Evolutionary conservation across 2,888 invertebrate species (phyloP).

Genomic region (Cheilosia scutellata): DNA sequence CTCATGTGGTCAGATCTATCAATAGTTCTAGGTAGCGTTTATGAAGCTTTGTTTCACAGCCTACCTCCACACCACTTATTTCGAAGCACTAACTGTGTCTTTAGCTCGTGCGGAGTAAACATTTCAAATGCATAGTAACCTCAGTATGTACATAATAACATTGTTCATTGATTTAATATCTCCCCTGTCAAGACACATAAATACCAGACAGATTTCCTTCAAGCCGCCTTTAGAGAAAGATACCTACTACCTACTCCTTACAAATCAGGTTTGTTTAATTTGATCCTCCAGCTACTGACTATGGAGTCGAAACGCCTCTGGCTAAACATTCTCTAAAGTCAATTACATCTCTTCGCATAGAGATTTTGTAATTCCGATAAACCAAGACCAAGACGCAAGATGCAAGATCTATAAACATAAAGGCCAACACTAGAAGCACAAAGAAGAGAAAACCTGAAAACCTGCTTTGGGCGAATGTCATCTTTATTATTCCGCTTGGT

Average conservation of each 20-base stretch:
- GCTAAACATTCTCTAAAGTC: constrained; percentile 47
- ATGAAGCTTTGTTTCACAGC: too few species aligned
- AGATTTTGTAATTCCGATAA: constrained; percentile 47
- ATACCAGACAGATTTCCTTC: not conserved
- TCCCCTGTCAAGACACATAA: not conserved
- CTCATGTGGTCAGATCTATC: too few species aligned
- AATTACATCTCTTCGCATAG: constrained; percentile 26
- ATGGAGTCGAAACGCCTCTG: constrained; percentile 20
- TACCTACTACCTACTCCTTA: not conserved
- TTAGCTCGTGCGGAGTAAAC: too few species aligned
- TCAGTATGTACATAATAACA: too few species aligned
- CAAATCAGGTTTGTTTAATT: not conserved
- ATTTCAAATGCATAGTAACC: too few species aligned
- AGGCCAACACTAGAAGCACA: constrained; percentile 8
- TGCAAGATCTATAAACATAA: not conserved
- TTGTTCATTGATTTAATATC: not conserved
- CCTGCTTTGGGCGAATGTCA: constrained; percentile 21
- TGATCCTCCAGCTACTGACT: constrained; percentile 5
- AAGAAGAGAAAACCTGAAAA: constrained; percentile 14
- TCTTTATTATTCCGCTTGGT: constrained; percentile 49
- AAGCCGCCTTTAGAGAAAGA: not conserved
- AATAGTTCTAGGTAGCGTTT: too few species aligned
- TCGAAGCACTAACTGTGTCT: too few species aligned
- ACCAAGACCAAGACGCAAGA: not conserved
- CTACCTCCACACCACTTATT: too few species aligned